These are phyloP conservation scores for Microplitis deprimator DNA, from an alignment of 2,888 invertebrate species.

Conservation along the genomic window DNA sequence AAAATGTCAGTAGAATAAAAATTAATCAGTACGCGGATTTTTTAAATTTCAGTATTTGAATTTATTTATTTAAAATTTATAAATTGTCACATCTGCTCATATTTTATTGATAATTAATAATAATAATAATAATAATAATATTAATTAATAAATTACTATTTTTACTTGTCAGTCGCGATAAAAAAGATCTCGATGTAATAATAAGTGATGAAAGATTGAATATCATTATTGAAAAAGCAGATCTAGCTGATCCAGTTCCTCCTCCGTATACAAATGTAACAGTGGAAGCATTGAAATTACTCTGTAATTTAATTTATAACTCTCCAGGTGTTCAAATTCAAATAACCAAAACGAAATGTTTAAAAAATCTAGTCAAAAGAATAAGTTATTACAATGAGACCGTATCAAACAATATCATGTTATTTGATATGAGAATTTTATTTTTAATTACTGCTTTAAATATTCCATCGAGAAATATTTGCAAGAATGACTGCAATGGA, in stretches of 20 bases:
- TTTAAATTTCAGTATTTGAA: too few species aligned
- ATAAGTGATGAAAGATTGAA: slow-evolving; percentile 80
- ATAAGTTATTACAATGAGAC: slow-evolving; percentile 77
- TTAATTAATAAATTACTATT: slow-evolving; percentile 1
- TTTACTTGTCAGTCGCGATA: slow-evolving; percentile 80
- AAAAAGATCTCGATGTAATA: slow-evolving; percentile 79
- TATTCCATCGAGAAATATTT: slow-evolving; percentile 77
- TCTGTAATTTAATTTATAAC: slow-evolving; percentile 91
- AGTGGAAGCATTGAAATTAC: slow-evolving; percentile 87
- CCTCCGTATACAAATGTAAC: slow-evolving; percentile 72
- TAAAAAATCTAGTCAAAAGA: slow-evolving; percentile 78
- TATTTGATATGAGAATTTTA: slow-evolving; percentile 89
- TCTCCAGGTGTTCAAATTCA: slow-evolving; percentile 76
- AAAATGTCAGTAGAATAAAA: too few species aligned
- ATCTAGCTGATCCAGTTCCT: slow-evolving; percentile 73
- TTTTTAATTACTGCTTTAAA: slow-evolving; percentile 91
- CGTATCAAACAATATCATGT: slow-evolving; percentile 81
- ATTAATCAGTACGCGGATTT: too few species aligned
- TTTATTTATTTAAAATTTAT: too few species aligned
- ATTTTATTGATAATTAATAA: too few species aligned
- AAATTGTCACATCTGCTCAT: too few species aligned
- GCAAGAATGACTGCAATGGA: slow-evolving; percentile 81
- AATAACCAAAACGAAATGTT: slow-evolving; percentile 56
- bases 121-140: slow-evolving; percentile 24
- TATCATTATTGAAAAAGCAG: slow-evolving; percentile 79